Conservation (phyloP, 2,888 invertebrate species). For the Muschampia plurimacula region DNA sequence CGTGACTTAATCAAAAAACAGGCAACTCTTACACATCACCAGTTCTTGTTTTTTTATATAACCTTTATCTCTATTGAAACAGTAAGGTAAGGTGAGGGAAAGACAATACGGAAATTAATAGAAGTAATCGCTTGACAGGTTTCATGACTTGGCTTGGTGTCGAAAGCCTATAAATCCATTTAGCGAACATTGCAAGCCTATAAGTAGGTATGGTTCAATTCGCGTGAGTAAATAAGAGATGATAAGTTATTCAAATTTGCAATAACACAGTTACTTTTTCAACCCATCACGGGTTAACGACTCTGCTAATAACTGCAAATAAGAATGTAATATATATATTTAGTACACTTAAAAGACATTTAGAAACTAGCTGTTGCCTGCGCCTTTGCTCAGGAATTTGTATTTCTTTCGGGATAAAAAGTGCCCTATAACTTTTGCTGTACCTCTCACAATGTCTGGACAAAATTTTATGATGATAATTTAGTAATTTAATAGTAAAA, state of each 20-base stretch:
- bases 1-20: not conserved
- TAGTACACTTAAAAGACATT: too few relatives aligned
- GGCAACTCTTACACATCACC: not conserved
- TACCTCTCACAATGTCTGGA: too few relatives aligned
- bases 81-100: not conserved
- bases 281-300: too few relatives aligned
- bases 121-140: slow-evolving; percentile 5
- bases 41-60: not conserved
- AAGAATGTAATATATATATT: too few relatives aligned
- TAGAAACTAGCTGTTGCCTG: too few relatives aligned
- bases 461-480: too few relatives aligned
- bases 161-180: slow-evolving; percentile 12
- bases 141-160: slow-evolving; percentile 7
- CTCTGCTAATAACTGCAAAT: too few relatives aligned
- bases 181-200: not conserved
- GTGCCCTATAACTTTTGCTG: too few relatives aligned
- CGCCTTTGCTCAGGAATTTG: too few relatives aligned
- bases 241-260: not conserved
- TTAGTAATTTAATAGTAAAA: too few relatives aligned
- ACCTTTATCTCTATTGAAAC: not conserved
- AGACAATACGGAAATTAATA: not conserved
- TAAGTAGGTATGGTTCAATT: not conserved
- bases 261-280: not conserved
- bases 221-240: not conserved
- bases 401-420: too few relatives aligned